Conservation (phyloP, 2,113 vertebrate species). For the Tautogolabrus adspersus region DNA sequence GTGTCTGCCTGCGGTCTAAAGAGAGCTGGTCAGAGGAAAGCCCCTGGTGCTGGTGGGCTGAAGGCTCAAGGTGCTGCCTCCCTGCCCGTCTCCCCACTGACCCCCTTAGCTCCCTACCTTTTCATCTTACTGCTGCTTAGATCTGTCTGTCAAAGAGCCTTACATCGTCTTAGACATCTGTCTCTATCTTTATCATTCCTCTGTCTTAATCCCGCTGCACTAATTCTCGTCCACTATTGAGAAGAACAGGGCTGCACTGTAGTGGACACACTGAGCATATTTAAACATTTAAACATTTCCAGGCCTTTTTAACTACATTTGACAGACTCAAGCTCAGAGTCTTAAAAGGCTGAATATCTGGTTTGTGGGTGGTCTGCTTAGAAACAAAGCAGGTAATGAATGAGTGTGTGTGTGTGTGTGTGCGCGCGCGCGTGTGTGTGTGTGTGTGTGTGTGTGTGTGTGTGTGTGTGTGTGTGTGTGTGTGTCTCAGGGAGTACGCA, state of each 20-base stretch:
- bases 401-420: background rate
- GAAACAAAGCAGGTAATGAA: conserved; percentile 1
- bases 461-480: conserved; percentile 3
- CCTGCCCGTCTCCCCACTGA: background rate
- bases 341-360: background rate
- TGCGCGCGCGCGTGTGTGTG: conserved; percentile 6
- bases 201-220: conserved; percentile 33
- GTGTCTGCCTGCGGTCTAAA: conserved; percentile 30
- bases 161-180: conserved; percentile 41
- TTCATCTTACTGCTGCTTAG: conserved; percentile 18
- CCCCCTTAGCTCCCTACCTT: background rate
- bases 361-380: background rate
- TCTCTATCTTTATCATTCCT: conserved; percentile 44
- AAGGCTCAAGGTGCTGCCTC: conserved; percentile 72
- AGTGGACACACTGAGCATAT: background rate
- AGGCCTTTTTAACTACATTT: conserved; percentile 3
- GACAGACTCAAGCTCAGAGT: background rate
- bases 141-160: conserved; percentile 37
- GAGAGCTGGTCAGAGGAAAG: conserved; percentile 67
- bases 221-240: conserved; percentile 30
- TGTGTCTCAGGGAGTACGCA: conserved; percentile 82
- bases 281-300: conserved; percentile 9
- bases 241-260: conserved; percentile 5
- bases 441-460: conserved; percentile 1
- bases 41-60: conserved; percentile 52